These are phyloP conservation scores for Cremastobaeus sp. DNA, from an alignment of 2,888 invertebrate species.

Conservation along the genomic window DNA sequence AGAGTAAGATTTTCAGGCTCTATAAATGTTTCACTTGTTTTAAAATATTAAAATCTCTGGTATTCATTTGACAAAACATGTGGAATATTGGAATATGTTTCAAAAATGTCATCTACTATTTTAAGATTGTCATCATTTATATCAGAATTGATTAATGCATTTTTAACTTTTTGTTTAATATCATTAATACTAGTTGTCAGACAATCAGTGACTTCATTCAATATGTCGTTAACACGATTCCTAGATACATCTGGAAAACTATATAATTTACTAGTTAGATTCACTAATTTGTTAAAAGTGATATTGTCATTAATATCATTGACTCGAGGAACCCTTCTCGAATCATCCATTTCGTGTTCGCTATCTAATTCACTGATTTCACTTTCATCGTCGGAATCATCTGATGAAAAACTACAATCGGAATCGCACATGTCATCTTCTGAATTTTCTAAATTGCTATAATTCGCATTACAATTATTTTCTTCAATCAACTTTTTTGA, in stretches of 20 bases:
- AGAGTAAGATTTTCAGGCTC: constrained; percentile 1
- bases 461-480: too few species aligned
- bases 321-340: too few species aligned
- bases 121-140: background rate
- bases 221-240: background rate
- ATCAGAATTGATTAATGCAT: background rate
- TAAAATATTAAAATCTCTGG: background rate
- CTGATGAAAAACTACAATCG: too few species aligned
- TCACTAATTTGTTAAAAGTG: too few species aligned
- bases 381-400: too few species aligned
- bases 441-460: too few species aligned
- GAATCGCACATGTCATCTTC: too few species aligned
- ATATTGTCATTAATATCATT: too few species aligned
- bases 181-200: background rate
- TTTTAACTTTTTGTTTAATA: background rate
- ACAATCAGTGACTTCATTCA: background rate
- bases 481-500: too few species aligned
- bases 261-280: background rate
- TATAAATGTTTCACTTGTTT: background rate
- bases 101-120: constrained; percentile 4
- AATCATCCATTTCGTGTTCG: too few species aligned
- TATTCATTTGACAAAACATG: background rate
- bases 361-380: too few species aligned
- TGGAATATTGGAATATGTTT: background rate
- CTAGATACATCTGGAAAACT: background rate